These are phyloP conservation scores for Dryocosmus kuriphilus DNA, from an alignment of 2,888 invertebrate species.

Conservation along the genomic window DNA sequence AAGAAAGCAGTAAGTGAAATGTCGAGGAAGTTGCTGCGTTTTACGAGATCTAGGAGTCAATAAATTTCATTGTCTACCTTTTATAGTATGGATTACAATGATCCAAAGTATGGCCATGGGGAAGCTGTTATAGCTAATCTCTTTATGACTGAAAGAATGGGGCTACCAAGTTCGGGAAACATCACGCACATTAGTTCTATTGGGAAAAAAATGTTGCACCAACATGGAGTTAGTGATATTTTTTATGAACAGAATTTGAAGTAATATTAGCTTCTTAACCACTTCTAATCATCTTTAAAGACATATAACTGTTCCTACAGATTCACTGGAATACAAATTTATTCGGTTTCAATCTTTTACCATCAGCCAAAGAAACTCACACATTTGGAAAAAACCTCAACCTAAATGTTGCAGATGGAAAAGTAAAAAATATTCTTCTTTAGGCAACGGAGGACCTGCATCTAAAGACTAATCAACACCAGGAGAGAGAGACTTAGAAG, in stretches of 20 bases:
- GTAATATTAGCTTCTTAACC: neutral
- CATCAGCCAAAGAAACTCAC: neutral
- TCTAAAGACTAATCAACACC: conserved; percentile 61
- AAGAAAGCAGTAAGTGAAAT: conserved; percentile 67
- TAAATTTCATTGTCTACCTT: conserved; percentile 67
- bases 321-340: conserved; percentile 58
- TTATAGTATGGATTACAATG: conserved; percentile 74
- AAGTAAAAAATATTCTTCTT: conserved; percentile 57
- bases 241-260: neutral
- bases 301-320: conserved; percentile 48
- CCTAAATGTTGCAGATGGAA: conserved; percentile 49
- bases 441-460: conserved; percentile 55
- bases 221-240: conserved; percentile 56
- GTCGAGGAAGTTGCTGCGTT: conserved; percentile 72
- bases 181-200: conserved; percentile 61
- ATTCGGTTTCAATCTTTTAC: neutral
- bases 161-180: conserved; percentile 69
- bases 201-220: conserved; percentile 56
- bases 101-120: conserved; percentile 76
- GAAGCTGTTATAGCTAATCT: conserved; percentile 68
- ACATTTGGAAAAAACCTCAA: neutral
- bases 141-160: conserved; percentile 69
- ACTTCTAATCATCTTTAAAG: no score
- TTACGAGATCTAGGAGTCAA: conserved; percentile 67
- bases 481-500: conserved; percentile 71